These are phyloP conservation scores for Cheiracanthium punctorium DNA, from an alignment of 2,888 invertebrate genomes.

Conservation along the genomic window DNA sequence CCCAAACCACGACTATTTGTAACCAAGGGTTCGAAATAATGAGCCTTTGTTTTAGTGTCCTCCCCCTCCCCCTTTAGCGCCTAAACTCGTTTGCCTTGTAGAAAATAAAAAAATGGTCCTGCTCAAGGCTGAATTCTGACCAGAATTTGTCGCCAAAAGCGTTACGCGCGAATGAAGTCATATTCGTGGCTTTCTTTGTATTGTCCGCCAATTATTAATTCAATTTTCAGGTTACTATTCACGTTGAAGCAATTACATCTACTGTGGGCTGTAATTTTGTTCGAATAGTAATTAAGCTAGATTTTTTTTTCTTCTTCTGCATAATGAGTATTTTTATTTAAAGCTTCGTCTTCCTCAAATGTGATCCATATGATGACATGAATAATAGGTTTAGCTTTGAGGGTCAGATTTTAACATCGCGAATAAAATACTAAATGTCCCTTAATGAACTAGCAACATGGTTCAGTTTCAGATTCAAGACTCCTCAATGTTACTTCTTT, in stretches of 20 bases:
- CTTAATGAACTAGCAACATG: no score
- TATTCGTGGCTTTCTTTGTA: not conserved
- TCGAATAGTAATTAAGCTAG: no score
- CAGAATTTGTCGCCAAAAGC: not conserved
- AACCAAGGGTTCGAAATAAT: slow-evolving; percentile 45
- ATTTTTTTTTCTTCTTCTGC: no score
- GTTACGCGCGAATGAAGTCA: not conserved
- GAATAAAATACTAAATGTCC: no score
- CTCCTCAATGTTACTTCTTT: no score
- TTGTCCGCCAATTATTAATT: not conserved
- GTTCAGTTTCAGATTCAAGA: no score
- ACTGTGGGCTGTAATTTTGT: not conserved
- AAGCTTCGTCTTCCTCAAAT: no score
- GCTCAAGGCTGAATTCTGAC: not conserved
- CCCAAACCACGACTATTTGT: slow-evolving; percentile 42
- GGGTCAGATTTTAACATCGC: no score
- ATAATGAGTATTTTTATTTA: no score
- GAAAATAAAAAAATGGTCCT: not conserved
- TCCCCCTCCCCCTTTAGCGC: slow-evolving; percentile 22
- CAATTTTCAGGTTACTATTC: not conserved
- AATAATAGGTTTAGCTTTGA: no score
- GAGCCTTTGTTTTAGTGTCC: slow-evolving; percentile 48
- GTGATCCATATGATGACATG: no score
- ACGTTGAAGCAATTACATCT: not conserved
- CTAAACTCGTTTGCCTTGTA: slow-evolving; percentile 59